Conservation (phyloP, 2,113 vertebrate genomes). For the Cephalophus harveyi region DNA sequence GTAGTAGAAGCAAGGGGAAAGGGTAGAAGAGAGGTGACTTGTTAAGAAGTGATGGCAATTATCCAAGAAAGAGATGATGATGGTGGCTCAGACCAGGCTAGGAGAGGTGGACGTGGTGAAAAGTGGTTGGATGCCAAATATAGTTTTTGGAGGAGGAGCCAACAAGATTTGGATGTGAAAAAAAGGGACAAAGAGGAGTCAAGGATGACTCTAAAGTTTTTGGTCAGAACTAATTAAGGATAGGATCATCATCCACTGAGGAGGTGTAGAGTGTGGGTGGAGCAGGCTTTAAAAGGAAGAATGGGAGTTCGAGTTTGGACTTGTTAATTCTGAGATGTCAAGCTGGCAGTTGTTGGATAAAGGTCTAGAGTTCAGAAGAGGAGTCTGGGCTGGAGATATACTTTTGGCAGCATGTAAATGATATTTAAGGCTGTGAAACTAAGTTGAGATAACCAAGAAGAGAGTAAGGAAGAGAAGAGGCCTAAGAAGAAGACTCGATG, state of each 20-base stretch:
- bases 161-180: neutral
- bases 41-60: neutral
- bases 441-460: neutral
- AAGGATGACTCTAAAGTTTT: neutral
- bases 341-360: neutral
- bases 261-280: neutral
- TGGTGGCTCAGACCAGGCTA: neutral
- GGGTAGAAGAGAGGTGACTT: neutral
- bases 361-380: conserved; percentile 4
- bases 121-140: neutral
- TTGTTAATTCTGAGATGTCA: neutral
- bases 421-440: neutral
- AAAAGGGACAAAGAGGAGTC: neutral
- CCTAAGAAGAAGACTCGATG: neutral
- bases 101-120: neutral
- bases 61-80: neutral
- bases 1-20: neutral
- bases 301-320: neutral
- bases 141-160: neutral
- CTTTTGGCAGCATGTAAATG: neutral
- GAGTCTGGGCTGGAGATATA: neutral
- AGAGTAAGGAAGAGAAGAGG: neutral
- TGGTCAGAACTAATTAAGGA: neutral
- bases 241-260: neutral
- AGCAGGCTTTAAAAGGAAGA: neutral